Conservation (phyloP, 1,140 invertebrate species). For the Neoseiulus cucumeris region DNA sequence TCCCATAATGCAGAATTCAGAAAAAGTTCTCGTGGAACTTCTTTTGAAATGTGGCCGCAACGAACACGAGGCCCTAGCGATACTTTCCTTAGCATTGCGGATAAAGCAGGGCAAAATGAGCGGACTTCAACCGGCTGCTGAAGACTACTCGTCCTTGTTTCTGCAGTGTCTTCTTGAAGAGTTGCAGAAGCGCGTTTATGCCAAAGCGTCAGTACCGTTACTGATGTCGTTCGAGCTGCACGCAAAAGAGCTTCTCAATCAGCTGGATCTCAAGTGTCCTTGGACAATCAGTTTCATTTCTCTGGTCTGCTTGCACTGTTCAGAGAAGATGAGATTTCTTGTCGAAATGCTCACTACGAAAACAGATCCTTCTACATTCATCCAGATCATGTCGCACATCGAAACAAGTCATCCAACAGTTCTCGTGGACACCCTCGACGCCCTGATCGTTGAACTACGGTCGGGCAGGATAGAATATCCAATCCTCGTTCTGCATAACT, state of each 20-base stretch:
- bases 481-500: constrained; percentile 16
- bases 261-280: not conserved
- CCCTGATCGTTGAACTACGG: constrained; percentile 17
- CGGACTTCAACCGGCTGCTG: constrained; percentile 16
- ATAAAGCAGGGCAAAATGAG: not conserved
- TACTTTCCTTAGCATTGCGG: constrained; percentile 15
- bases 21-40: constrained; percentile 2
- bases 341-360: constrained; percentile 1
- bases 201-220: not conserved
- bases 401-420: constrained; percentile 16
- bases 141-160: constrained; percentile 17
- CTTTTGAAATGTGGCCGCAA: constrained; percentile 2
- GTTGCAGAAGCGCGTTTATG: constrained; percentile 19
- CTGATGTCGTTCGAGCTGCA: not conserved
- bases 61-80: constrained; percentile 18
- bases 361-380: not conserved
- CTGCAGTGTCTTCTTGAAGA: constrained; percentile 21
- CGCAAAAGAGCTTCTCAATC: not conserved
- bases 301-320: not conserved
- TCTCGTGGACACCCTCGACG: constrained; percentile 12
- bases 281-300: constrained; percentile 10
- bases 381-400: constrained; percentile 13
- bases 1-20: not conserved
- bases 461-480: constrained; percentile 15
- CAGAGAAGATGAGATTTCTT: constrained; percentile 8